Evolutionary conservation across 2,888 invertebrate genomes (phyloP), one percentile per base, ranked within the genome.

Genomic region (Macrosiphum euphorbiae): DNA sequence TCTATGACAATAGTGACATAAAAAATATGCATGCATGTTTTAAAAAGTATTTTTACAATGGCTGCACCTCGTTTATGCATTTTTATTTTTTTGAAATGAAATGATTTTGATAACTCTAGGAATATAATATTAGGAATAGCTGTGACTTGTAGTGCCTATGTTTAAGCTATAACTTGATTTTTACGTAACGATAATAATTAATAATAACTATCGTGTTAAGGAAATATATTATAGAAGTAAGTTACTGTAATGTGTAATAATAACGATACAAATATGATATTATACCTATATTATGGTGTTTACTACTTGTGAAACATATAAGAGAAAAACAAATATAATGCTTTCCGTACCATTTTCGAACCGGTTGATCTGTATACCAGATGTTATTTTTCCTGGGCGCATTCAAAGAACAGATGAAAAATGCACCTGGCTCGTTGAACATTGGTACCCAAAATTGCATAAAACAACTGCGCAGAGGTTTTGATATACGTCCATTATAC

Each of bases 401-500:
- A 93, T 50, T 85, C 86, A 7, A 44, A 28, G 50, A 86, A 67
- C 85, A 86, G 41, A 41, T 94, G 47, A 28, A 85, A 94, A 84
- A 41, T 90, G 28, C 93, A 94, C 93, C 93, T 94, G 93, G 86
- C n/a, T 58, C 35, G 26, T 85, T 13, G 4, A 41, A 58, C 84
- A 93, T 90, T 94, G 93, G 93, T 94, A 5, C 61, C 86, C 90
- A 90, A 94, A 90, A 90, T 94, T 35, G 26, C 58, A 58, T 47
- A 47, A 86, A 86, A 28, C 13, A 86, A 47, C 26, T 47, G 28
- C 13, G n/a, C 10, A 35, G 78, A 20, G 10, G 35, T 78, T 35
- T 16, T 67, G 2, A 1, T 67, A 67, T 50, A n/a, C 35, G 20
- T 85, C 4, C 16, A 44, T 44, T 85, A 44, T 85, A 41, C 2